phyloP scores from a whole-genome alignment of 2,113 vertebrate genomes.

The Daboia siamensis region DNA sequence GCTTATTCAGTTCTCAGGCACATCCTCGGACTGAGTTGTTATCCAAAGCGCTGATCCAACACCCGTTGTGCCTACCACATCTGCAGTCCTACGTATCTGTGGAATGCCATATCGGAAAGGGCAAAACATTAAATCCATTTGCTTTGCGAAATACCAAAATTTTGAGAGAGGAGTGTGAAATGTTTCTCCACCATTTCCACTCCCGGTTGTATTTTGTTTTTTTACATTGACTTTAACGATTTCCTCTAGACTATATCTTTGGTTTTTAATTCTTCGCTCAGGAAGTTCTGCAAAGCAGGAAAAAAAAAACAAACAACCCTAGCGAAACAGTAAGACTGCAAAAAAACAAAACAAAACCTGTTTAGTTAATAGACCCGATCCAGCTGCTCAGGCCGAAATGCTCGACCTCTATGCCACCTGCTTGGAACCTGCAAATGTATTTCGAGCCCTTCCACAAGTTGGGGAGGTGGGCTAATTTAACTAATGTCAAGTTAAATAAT shows the following conservation, averaged over 20 bases:
- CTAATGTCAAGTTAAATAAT: constrained; percentile 50
- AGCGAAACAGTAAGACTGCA: neutral
- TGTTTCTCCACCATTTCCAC: neutral
- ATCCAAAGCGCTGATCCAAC: neutral
- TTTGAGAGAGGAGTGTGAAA: neutral
- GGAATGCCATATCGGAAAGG: neutral
- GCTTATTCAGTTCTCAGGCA: neutral
- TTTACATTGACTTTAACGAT: neutral
- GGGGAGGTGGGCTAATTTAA: neutral
- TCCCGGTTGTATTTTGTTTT: neutral
- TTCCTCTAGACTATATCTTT: neutral
- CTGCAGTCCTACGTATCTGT: neutral
- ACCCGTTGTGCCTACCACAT: neutral
- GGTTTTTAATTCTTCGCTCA: neutral
- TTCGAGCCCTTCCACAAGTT: neutral
- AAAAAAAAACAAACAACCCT: neutral
- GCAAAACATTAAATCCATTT: neutral
- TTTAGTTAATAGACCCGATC: neutral
- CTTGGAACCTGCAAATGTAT: neutral
- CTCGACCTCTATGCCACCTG: neutral
- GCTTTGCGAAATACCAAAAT: neutral
- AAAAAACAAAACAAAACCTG: too few species aligned
- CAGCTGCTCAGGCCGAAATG: neutral
- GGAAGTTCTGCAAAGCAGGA: neutral
- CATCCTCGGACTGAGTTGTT: neutral